These are phyloP conservation scores for Xanthostigma xanthostigma DNA, from an alignment of 2,888 invertebrate species.

Conservation along the genomic window DNA sequence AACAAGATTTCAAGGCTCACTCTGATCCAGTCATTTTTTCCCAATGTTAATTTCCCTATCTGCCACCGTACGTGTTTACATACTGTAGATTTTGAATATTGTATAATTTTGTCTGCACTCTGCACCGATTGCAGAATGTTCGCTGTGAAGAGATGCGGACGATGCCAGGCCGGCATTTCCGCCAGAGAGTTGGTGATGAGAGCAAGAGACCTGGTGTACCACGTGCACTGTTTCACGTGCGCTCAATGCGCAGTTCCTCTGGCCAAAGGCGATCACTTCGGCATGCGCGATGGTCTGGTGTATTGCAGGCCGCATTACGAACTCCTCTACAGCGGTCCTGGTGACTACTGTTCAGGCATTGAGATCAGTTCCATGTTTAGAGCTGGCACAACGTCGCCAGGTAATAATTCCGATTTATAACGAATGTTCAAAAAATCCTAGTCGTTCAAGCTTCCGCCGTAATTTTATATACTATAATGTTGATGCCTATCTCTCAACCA, in stretches of 20 bases:
- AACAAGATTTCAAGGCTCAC: too few species aligned
- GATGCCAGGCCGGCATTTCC: constrained; percentile 72
- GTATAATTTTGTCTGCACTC: background rate
- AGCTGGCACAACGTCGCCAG: background rate
- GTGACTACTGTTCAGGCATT: constrained; percentile 40
- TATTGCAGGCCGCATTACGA: constrained; percentile 62
- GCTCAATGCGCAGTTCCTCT: constrained; percentile 67
- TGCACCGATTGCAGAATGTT: constrained; percentile 48
- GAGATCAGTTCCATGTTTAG: constrained; percentile 30
- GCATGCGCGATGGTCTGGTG: constrained; percentile 68
- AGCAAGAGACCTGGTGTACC: constrained; percentile 74
- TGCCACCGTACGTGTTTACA: too few species aligned
- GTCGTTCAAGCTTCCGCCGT: too few species aligned
- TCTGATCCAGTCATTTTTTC: too few species aligned
- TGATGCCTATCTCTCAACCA: too few species aligned
- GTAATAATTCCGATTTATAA: too few species aligned
- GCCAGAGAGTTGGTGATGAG: constrained; percentile 85
- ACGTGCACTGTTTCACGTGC: constrained; percentile 81
- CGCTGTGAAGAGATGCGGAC: constrained; percentile 69
- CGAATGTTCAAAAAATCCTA: too few species aligned
- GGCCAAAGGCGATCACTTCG: constrained; percentile 82
- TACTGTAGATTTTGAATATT: background rate
- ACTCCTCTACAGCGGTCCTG: constrained; percentile 30
- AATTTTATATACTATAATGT: too few species aligned
- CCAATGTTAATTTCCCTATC: too few species aligned